Base-by-base conservation (phyloP, 2,797 vertebrate species). In the Acrossocheilus wenchowensis region DNA sequence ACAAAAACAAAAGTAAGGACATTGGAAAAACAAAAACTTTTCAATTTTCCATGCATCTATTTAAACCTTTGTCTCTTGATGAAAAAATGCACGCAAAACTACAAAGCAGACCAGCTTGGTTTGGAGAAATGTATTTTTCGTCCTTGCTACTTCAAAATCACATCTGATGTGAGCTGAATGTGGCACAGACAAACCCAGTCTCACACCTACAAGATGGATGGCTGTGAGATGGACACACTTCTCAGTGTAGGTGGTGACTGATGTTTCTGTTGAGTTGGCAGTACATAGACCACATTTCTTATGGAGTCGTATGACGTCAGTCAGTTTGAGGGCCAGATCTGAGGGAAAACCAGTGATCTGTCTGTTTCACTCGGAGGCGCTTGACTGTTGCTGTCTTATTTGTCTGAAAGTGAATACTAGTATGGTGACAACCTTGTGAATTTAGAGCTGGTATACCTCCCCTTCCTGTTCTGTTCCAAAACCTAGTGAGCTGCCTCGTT, bases 251-350 rank as follows among this genome's bases (percentile, higher is more conserved):
- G 73, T 50, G 36, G 54, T 72, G 78, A 82, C 80, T 78, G 54
- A 80, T 74, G 72, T 45, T 78, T 36, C 21, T 78, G 85, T 60
- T 60, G 64, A 86, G 68, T 75, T 57, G 86, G 72, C 75, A 60
- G 60, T 71, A 73, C 72, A 81, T 60, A 30, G 50, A 62, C 66
- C 26, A 50, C n/a, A 39, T 78, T 60, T 86, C 84, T 69, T 68
- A 72, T 43, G 75, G 43, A 88, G 71, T 84, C 48, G 75, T 14
- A 81, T 87, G 79, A 83, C 45, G 41, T 85, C 80, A 80, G 30
- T 43, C 12, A 52, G 52, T 85, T 83, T 75, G 75, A 78, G 69
- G 73, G 26, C 74, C 73, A 79, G 66, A 64, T 87, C 50, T 86
- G 78, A 86, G 30, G 23, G 23, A 81, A 81, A 64, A 81, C 41